Evolutionary conservation across 2,797 vertebrate genomes (phyloP).

Genomic region (Alca torda): DNA sequence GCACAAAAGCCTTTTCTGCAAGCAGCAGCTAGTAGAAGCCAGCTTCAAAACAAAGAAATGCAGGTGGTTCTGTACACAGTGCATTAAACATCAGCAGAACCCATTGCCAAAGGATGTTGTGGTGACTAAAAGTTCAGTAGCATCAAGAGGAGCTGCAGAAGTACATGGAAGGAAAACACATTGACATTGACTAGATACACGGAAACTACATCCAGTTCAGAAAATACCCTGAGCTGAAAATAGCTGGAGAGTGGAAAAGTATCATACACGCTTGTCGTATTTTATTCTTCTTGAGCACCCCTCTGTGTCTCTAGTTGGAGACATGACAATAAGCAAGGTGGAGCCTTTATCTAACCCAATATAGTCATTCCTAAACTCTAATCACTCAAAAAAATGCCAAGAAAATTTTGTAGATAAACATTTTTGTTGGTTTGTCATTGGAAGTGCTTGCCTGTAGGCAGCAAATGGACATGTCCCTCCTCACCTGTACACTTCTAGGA

Average conservation of each 20-base stretch:
- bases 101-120: not conserved
- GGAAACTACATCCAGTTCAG: not conserved
- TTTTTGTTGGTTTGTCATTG: not conserved
- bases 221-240: not conserved
- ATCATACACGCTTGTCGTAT: not conserved
- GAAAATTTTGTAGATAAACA: not conserved
- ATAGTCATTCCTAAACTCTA: not conserved
- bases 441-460: not conserved
- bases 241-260: not conserved
- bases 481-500: not conserved
- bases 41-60: not conserved
- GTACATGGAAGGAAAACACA: not conserved
- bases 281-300: not conserved
- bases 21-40: not conserved
- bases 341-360: not conserved
- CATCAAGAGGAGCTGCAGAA: not conserved
- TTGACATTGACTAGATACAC: not conserved
- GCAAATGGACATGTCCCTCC: not conserved
- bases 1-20: not conserved
- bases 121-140: not conserved
- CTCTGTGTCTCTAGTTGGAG: not conserved
- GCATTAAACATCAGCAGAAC: not conserved
- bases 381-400: not conserved
- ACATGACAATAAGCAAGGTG: not conserved
- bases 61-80: not conserved